A percentile compares a stretch with the other conserved stretches of the same genome.
Evolutionary conservation across 2,113 vertebrate genomes (phyloP).

Genomic region (Ptilorrhoa leucosticta): DNA sequence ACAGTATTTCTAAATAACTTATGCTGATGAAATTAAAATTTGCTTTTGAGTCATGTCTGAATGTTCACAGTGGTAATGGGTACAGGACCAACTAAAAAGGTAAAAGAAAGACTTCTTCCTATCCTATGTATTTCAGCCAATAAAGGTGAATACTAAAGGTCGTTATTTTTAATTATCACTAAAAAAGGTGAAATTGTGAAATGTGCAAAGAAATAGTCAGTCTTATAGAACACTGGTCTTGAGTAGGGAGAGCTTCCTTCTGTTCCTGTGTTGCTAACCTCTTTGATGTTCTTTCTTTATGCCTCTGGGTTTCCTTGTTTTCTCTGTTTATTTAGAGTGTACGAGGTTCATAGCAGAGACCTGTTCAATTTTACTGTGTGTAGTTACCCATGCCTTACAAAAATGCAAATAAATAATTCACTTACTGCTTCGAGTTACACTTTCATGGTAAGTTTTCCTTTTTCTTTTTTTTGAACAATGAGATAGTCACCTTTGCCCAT

Average conservation of each 20-base stretch:
- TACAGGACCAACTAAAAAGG: neutral
- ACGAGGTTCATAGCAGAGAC: neutral
- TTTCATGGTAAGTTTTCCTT: neutral
- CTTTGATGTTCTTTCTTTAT: neutral
- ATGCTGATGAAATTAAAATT: neutral
- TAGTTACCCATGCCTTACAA: neutral
- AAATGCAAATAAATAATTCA: slow-evolving; percentile 20
- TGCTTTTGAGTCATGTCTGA: neutral
- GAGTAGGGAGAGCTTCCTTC: neutral
- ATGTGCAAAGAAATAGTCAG: neutral
- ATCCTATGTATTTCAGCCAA: neutral
- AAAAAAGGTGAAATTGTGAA: neutral
- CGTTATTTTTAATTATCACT: neutral
- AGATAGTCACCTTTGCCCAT: neutral
- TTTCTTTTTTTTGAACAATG: neutral
- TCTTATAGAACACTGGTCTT: neutral
- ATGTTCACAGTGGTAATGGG: neutral
- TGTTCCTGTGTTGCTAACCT: neutral
- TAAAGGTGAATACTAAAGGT: neutral
- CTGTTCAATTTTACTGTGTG: neutral
- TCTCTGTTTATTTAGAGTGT: neutral
- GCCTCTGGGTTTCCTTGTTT: neutral
- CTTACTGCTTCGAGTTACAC: neutral
- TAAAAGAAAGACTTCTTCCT: neutral
- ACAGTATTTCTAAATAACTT: neutral